Evolutionary conservation across 2,113 vertebrate genomes (phyloP).

Genomic region (Semnornis frantzii): DNA sequence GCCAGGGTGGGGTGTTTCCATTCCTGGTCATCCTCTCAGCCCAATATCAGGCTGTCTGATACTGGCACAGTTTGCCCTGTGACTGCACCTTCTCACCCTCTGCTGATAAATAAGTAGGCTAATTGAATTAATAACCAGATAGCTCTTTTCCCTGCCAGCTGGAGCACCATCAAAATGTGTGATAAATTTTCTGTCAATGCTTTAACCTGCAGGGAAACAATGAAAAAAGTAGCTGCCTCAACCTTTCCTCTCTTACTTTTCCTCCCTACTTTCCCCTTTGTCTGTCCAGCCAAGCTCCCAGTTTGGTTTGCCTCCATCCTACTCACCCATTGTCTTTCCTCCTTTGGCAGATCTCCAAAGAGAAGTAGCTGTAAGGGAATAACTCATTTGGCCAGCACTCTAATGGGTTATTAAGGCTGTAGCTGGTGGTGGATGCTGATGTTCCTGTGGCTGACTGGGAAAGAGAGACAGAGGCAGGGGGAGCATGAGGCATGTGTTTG

Average conservation of each 20-base stretch:
- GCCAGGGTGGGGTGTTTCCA: background rate
- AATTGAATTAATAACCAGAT: constrained; percentile 92
- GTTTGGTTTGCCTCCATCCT: background rate
- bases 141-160: constrained; percentile 79
- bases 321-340: constrained; percentile 54
- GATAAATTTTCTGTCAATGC: constrained; percentile 83
- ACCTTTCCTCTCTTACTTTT: background rate
- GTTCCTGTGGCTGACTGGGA: constrained; percentile 50
- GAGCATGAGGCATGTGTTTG: background rate
- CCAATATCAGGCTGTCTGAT: constrained; percentile 1
- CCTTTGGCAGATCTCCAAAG: constrained; percentile 72
- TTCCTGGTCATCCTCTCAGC: background rate
- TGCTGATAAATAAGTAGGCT: constrained; percentile 80
- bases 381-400: constrained; percentile 42
- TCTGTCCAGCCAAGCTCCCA: rapidly evolving
- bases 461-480: constrained; percentile 4
- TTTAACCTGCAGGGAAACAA: constrained; percentile 68
- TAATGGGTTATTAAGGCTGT: constrained; percentile 66
- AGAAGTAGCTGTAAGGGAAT: constrained; percentile 48
- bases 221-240: constrained; percentile 67
- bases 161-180: constrained; percentile 80
- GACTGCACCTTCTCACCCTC: constrained; percentile 70
- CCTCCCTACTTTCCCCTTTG: background rate
- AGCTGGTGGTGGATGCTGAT: constrained; percentile 27
- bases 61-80: constrained; percentile 70